A percentile compares a stretch with the other conserved stretches of the same genome.
phyloP scores from a whole-genome alignment of 2,797 vertebrate genomes.

The Hydrophis major region DNA sequence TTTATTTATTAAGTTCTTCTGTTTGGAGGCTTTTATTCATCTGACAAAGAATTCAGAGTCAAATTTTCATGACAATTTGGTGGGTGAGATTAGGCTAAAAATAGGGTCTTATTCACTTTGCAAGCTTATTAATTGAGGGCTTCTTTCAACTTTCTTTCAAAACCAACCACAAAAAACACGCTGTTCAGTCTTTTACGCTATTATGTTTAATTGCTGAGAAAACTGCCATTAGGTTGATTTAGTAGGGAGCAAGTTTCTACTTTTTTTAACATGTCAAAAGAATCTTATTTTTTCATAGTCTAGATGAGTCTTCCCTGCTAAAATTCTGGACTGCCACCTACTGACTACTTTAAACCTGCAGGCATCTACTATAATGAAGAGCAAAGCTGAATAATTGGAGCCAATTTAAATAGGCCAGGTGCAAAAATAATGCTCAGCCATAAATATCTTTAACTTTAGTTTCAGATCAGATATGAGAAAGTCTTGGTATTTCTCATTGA shows the following conservation, averaged over 20 bases:
- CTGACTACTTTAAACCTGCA: constrained; percentile 35
- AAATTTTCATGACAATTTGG: no score
- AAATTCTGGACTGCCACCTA: constrained; percentile 66
- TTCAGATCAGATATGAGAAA: neutral
- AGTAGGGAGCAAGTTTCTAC: constrained; percentile 5
- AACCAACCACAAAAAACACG: neutral
- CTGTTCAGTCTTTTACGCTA: neutral
- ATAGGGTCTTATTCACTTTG: neutral
- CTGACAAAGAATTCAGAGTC: neutral
- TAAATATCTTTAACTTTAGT: neutral
- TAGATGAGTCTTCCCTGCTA: neutral
- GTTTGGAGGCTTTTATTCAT: neutral
- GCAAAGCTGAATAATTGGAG: neutral
- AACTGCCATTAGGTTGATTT: neutral
- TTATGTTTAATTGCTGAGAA: neutral
- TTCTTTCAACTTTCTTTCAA: neutral
- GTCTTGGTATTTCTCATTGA: neutral
- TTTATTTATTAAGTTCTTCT: neutral
- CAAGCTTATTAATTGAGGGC: neutral
- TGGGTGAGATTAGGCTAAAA: neutral
- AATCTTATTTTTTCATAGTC: neutral
- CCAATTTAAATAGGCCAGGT: neutral
- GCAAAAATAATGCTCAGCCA: neutral
- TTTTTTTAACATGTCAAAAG: neutral
- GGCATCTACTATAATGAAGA: accelerated